phyloP scores from a whole-genome alignment of 2,888 invertebrate species.

The Cyaniris semiargus region DNA sequence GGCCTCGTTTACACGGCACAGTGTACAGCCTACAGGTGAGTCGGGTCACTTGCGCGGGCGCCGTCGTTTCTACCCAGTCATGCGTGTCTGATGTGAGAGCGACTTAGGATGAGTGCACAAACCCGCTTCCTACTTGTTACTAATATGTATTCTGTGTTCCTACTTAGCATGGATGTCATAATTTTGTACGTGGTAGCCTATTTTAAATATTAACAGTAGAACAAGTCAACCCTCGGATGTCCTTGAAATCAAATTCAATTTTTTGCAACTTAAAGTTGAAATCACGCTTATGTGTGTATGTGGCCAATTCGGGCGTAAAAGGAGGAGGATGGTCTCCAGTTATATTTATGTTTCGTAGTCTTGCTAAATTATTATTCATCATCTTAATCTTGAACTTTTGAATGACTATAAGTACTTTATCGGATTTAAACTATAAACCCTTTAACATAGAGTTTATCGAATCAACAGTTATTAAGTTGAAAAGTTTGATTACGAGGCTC shows the following conservation, averaged over 20 bases:
- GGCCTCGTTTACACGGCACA: not conserved
- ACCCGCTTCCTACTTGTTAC: not conserved
- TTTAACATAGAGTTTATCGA: too few relatives aligned
- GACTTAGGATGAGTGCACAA: slow-evolving; percentile 23
- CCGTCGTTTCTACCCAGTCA: slow-evolving; percentile 28
- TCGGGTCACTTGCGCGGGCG: slow-evolving; percentile 23
- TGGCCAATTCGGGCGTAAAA: too few relatives aligned
- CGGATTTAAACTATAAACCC: too few relatives aligned
- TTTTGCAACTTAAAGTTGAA: not conserved
- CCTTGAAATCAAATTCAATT: not conserved
- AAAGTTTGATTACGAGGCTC: too few relatives aligned
- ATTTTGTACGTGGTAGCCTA: not conserved
- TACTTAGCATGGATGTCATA: not conserved
- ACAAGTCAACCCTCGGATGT: not conserved
- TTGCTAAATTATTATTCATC: too few relatives aligned
- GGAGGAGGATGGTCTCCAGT: too few relatives aligned
- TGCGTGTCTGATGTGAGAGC: slow-evolving; percentile 22
- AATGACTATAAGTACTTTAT: too few relatives aligned
- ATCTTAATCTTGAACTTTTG: too few relatives aligned
- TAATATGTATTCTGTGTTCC: too few relatives aligned
- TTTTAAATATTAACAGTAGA: not conserved
- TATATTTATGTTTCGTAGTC: too few relatives aligned
- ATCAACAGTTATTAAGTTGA: too few relatives aligned
- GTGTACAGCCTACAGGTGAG: not conserved
- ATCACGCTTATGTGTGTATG: too few relatives aligned